These are phyloP conservation scores for Lipotes vexillifer DNA, from an alignment of 2,113 vertebrate genomes.

Conservation along the genomic window DNA sequence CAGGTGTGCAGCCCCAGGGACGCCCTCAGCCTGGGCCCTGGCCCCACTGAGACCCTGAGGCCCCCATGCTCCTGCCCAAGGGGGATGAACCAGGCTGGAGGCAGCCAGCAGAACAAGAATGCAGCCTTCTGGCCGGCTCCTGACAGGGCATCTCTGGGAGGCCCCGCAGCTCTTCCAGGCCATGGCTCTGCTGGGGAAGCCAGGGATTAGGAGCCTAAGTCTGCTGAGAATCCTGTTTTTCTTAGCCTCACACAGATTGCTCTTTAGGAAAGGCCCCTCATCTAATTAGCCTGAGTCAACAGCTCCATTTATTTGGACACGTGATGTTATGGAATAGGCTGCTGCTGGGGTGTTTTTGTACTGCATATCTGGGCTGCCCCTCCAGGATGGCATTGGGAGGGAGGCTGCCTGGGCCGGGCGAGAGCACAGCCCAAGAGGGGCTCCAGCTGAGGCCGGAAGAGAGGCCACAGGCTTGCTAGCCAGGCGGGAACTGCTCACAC, in stretches of 20 bases:
- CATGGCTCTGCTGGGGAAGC: slow-evolving; percentile 80
- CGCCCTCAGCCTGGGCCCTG: neutral
- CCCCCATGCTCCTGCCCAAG: slow-evolving; percentile 5
- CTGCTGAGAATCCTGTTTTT: slow-evolving; percentile 85
- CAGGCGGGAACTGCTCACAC: slow-evolving; percentile 40
- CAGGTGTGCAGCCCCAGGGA: neutral
- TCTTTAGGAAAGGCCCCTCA: slow-evolving; percentile 83
- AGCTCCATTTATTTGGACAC: slow-evolving; percentile 45
- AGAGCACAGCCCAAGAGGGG: neutral
- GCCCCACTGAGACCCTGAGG: neutral
- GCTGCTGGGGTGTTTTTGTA: slow-evolving; percentile 75
- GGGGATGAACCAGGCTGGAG: slow-evolving; percentile 12
- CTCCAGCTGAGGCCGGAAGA: neutral
- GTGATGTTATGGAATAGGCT: slow-evolving; percentile 69
- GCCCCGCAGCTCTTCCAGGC: slow-evolving; percentile 77
- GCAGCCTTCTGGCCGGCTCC: slow-evolving; percentile 70
- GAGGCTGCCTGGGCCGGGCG: neutral
- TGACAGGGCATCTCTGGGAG: slow-evolving; percentile 73
- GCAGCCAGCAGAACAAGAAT: slow-evolving; percentile 69
- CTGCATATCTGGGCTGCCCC: slow-evolving; percentile 66
- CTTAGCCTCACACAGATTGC: slow-evolving; percentile 79
- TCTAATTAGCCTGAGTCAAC: slow-evolving; percentile 74
- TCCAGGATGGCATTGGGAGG: slow-evolving; percentile 72
- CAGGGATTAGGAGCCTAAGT: slow-evolving; percentile 83
- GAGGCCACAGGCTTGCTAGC: neutral